phyloP scores from a whole-genome alignment of 2,113 vertebrate genomes.

The Xiphias gladius region DNA sequence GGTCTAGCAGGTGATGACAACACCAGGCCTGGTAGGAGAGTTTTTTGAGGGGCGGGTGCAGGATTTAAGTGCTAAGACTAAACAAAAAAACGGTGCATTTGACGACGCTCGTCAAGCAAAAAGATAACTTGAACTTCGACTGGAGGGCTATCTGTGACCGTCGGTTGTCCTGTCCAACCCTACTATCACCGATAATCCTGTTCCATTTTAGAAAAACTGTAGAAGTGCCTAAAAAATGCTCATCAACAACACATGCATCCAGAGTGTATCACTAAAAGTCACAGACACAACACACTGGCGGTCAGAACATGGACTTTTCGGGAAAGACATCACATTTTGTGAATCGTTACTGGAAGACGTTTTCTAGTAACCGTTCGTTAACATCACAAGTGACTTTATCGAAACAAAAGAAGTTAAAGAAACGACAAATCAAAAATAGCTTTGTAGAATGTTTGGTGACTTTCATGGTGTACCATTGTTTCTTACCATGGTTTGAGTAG shows the following conservation, averaged over 20 bases:
- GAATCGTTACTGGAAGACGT: neutral
- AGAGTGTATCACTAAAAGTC: slow-evolving; percentile 56
- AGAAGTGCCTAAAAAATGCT: slow-evolving; percentile 87
- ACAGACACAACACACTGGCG: slow-evolving; percentile 41
- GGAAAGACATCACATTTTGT: slow-evolving; percentile 35
- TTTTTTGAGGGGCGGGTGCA: slow-evolving; percentile 30
- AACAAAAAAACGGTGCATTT: slow-evolving; percentile 64
- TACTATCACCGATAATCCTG: slow-evolving; percentile 82
- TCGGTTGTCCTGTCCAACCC: slow-evolving; percentile 75
- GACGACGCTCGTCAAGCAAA: slow-evolving; percentile 72
- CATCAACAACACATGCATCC: slow-evolving; percentile 71
- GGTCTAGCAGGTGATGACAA: slow-evolving; percentile 57
- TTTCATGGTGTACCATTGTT: slow-evolving; percentile 70
- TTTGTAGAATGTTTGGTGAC: slow-evolving; percentile 81
- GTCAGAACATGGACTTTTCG: slow-evolving; percentile 46
- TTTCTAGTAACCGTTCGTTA: slow-evolving; percentile 22
- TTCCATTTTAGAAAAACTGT: slow-evolving; percentile 85
- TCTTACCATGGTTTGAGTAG: slow-evolving; percentile 74
- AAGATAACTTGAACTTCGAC: slow-evolving; percentile 79
- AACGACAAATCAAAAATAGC: slow-evolving; percentile 77
- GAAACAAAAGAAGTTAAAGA: slow-evolving; percentile 46
- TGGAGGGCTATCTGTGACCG: slow-evolving; percentile 80
- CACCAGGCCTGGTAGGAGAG: slow-evolving; percentile 46
- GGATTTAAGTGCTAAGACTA: slow-evolving; percentile 74
- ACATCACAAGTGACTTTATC: slow-evolving; percentile 75